Evolutionary conservation across 2,113 vertebrate genomes (phyloP).

Genomic region (Tetraodon nigroviridis): DNA sequence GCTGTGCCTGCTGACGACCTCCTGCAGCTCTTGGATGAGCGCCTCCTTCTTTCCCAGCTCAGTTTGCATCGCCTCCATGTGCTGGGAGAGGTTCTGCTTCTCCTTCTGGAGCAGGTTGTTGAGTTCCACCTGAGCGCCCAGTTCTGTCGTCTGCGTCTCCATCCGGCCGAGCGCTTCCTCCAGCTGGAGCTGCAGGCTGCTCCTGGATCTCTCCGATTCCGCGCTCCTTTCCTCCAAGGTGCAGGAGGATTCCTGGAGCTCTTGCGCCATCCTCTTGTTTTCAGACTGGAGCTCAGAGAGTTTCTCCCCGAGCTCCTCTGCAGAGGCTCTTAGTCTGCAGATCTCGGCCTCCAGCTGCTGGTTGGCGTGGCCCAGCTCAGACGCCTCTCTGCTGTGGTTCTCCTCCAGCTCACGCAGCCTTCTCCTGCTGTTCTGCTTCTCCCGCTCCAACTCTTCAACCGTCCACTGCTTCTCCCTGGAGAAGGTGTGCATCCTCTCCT

Average conservation of each 20-base stretch:
- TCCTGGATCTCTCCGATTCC: conserved; percentile 65
- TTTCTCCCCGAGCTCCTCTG: conserved; percentile 60
- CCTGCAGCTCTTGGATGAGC: conserved; percentile 62
- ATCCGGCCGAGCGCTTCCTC: conserved; percentile 62
- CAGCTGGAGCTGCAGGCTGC: conserved; percentile 71
- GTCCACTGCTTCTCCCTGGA: conserved; percentile 66
- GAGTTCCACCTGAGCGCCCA: conserved; percentile 67
- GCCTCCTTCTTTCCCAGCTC: conserved; percentile 59
- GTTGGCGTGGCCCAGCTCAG: conserved; percentile 64
- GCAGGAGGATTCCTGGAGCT: conserved; percentile 60
- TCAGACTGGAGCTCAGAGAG: conserved; percentile 67
- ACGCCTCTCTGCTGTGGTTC: conserved; percentile 43
- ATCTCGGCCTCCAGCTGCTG: conserved; percentile 71
- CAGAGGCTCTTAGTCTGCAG: conserved; percentile 54
- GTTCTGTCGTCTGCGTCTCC: conserved; percentile 67
- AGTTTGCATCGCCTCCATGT: conserved; percentile 48
- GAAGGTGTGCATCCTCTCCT: conserved; percentile 67
- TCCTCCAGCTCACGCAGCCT: conserved; percentile 57
- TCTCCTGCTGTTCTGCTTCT: conserved; percentile 65
- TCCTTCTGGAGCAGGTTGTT: conserved; percentile 63
- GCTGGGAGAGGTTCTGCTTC: conserved; percentile 61
- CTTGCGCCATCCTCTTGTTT: conserved; percentile 61
- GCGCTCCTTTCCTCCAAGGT: conserved; percentile 66
- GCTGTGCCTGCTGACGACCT: conserved; percentile 55
- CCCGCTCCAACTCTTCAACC: conserved; percentile 70